Conservation (phyloP, 2,888 invertebrate genomes). For the Pharmacophagus antenor region DNA sequence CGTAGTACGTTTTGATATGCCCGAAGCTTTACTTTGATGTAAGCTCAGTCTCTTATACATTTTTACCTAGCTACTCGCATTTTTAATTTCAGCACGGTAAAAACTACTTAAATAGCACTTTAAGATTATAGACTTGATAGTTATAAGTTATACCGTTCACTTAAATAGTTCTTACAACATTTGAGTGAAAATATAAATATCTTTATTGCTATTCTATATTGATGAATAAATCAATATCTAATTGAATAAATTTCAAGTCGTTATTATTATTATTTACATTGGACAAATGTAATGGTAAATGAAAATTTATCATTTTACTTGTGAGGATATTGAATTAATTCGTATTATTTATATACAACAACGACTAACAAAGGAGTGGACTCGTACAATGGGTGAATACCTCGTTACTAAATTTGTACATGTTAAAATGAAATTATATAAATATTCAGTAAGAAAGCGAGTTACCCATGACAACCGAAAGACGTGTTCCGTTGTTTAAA, state of each 20-base stretch:
- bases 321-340: background rate
- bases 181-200: background rate
- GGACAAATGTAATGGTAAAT: too few relatives aligned
- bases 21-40: constrained; percentile 17
- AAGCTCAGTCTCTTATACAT: constrained; percentile 10
- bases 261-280: too few relatives aligned
- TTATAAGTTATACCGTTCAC: background rate
- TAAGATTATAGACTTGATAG: background rate
- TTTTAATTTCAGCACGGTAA: background rate
- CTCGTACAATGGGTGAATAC: background rate
- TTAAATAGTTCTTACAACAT: background rate
- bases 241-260: too few relatives aligned
- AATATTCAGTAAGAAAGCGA: background rate
- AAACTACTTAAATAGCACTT: background rate
- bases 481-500: constrained; percentile 1
- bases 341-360: background rate
- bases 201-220: too few relatives aligned
- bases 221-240: too few relatives aligned
- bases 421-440: background rate
- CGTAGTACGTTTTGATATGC: constrained; percentile 12
- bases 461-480: background rate
- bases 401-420: background rate
- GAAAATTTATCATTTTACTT: background rate
- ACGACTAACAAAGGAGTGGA: too few relatives aligned
- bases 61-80: constrained; percentile 1